These are phyloP conservation scores for Crossaster papposus DNA, from an alignment of 53 echinoderm and acorn worm genomes.

Conservation along the genomic window DNA sequence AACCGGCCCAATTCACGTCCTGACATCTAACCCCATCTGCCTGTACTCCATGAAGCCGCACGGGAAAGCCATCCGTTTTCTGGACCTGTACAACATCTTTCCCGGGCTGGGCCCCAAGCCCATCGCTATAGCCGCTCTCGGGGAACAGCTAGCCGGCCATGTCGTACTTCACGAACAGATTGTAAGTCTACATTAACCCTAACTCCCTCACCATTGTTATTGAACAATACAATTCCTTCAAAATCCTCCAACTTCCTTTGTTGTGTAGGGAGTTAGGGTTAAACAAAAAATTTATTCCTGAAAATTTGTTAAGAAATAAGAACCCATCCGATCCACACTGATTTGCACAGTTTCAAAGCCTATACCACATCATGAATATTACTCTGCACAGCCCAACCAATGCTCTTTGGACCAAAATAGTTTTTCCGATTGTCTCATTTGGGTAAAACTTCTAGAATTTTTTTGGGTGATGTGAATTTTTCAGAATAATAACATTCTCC, in stretches of 20 bases:
- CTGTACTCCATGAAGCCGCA: constrained; percentile 89
- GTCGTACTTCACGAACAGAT: constrained; percentile 85
- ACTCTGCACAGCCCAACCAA: no score
- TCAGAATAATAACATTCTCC: constrained; percentile 82
- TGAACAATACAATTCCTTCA: no score
- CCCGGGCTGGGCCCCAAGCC: constrained; percentile 79
- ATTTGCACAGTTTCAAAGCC: no score
- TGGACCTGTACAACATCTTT: constrained; percentile 95
- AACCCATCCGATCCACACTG: background rate
- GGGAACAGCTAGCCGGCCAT: constrained; percentile 77
- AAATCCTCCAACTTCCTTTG: no score
- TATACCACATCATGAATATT: no score
- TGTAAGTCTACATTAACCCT: constrained; percentile 69
- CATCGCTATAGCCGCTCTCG: constrained; percentile 82
- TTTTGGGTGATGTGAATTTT: background rate
- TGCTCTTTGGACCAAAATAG: background rate
- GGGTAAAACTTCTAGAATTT: background rate
- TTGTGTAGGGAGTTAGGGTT: no score
- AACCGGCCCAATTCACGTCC: constrained; percentile 78
- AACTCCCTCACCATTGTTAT: no score
- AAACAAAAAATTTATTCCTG: background rate
- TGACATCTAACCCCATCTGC: constrained; percentile 91
- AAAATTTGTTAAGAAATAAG: background rate
- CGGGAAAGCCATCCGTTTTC: constrained; percentile 70
- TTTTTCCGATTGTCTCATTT: background rate